Base-by-base conservation (phyloP, 2,888 invertebrate species). In the Aspidiotus destructor region DNA sequence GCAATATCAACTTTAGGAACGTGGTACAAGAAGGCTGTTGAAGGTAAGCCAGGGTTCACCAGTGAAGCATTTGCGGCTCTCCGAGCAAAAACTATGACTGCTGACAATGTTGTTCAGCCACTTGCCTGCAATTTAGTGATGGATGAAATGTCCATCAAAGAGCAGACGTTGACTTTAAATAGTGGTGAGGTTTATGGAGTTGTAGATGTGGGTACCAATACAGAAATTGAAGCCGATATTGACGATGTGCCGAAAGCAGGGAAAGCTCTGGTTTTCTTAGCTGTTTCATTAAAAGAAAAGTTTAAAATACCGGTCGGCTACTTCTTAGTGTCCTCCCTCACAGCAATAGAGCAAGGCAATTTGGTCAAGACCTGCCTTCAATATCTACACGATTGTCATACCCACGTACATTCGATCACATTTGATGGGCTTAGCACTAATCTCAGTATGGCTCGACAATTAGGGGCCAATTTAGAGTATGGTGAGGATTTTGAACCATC, bases 381-480 rank as follows among this genome's bases (percentile, higher is more conserved):
- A 55, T 16, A 64, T 41, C 42, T 71, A 11, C 11, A 57, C 68
- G 64, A 70, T 17, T 52, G 57, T 41, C 61, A 64, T 42, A 58
- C 64, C 15, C 52, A 69, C 53, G 60, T 69, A 13, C 8, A 41
- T 41, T 67, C 68, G 2, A 41, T 72, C 1, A 71, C 70, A n/a
- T 71, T 69, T 61, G 71, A 72, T 69, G 70, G 72, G 0, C 63
- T 70, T 48, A 40, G 55, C 13, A 16, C 61, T 0, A 72, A 72
- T 53, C 13, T 68, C 15, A n/a, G 42, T 3, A 72, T 70, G 70
- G 48, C 58, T 28, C 63, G 41, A 13, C 6, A 53, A 9, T 42
- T 72, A 11, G 70, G 70, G 7, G 69, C 69, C 10, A 69, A 63
- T 41, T 64, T 71, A 10, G 41, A 67, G n/a, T 40, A 17, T 8